These are phyloP conservation scores for Atopsyche davidsoni DNA, from an alignment of 1,140 invertebrate species.

Conservation along the genomic window DNA sequence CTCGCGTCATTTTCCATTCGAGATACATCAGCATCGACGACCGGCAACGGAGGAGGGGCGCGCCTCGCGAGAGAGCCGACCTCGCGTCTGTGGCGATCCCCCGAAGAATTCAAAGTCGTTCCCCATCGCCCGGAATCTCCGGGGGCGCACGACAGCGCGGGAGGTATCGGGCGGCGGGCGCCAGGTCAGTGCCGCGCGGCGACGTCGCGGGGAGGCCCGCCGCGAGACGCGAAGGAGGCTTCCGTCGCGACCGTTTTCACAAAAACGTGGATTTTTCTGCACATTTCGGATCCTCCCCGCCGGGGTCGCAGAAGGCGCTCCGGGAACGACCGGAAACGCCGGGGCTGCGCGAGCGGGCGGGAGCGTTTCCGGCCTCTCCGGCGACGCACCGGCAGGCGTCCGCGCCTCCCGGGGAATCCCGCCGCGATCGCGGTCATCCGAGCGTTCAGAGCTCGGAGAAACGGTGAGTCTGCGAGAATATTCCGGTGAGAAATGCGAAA, in stretches of 20 bases:
- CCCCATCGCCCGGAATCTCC: slow-evolving; percentile 25
- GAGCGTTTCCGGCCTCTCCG: neutral
- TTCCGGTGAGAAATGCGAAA: slow-evolving; percentile 15
- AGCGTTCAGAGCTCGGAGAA: too few relatives aligned
- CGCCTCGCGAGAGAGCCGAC: neutral
- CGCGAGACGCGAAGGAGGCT: slow-evolving; percentile 4
- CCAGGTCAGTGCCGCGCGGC: neutral
- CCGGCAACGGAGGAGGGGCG: slow-evolving; percentile 2
- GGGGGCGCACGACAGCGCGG: slow-evolving; percentile 10
- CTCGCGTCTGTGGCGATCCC: slow-evolving; percentile 20
- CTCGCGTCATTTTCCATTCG: too few relatives aligned
- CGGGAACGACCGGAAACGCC: slow-evolving; percentile 11
- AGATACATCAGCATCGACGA: too few relatives aligned
- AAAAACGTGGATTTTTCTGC: slow-evolving; percentile 42
- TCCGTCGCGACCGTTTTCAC: slow-evolving; percentile 34
- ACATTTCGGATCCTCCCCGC: slow-evolving; percentile 35
- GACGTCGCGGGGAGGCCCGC: slow-evolving; percentile 9
- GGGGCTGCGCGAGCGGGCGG: neutral
- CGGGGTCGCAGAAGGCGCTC: slow-evolving; percentile 31
- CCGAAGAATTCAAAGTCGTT: slow-evolving; percentile 30
- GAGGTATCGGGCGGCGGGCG: too few relatives aligned
- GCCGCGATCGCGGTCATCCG: too few relatives aligned
- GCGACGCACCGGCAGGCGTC: neutral
- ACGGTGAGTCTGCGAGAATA: neutral
- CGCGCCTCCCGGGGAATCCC: neutral